These are phyloP conservation scores for Fistularia tabacaria DNA, from an alignment of 2,797 vertebrate species.

Conservation along the genomic window DNA sequence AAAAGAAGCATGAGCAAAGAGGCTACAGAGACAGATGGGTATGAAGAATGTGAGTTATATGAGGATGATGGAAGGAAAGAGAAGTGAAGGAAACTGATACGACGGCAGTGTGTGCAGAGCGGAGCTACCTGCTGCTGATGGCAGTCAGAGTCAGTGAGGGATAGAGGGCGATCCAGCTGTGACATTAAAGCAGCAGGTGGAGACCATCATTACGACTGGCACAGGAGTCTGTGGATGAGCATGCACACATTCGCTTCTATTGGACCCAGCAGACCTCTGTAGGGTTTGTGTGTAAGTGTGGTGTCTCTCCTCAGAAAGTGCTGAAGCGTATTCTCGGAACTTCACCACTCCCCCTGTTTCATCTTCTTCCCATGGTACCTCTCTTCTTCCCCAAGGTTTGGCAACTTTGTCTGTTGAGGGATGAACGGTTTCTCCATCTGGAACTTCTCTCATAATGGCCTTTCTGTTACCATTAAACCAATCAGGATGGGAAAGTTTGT, in stretches of 20 bases:
- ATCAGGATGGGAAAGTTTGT: slow-evolving; percentile 40
- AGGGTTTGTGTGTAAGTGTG: slow-evolving; percentile 42
- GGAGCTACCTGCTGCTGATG: slow-evolving; percentile 74
- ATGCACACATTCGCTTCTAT: slow-evolving; percentile 90
- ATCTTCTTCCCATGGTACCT: slow-evolving; percentile 41
- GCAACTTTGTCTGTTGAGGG: slow-evolving; percentile 33
- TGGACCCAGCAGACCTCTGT: slow-evolving; percentile 81
- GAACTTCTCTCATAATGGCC: slow-evolving; percentile 44
- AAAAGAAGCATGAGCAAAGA: background rate
- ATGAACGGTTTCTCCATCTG: slow-evolving; percentile 56
- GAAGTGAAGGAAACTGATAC: slow-evolving; percentile 45
- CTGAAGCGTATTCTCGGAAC: slow-evolving; percentile 57
- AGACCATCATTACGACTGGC: slow-evolving; percentile 96
- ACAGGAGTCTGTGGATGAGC: slow-evolving; percentile 87
- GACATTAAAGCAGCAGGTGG: slow-evolving; percentile 99
- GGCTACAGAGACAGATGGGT: slow-evolving; percentile 24
- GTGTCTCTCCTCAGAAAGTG: slow-evolving; percentile 37
- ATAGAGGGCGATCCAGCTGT: slow-evolving; percentile 94
- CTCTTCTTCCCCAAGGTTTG: slow-evolving; percentile 30
- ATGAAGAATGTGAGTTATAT: slow-evolving; percentile 27
- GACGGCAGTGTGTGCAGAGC: slow-evolving; percentile 47
- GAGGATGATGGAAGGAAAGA: slow-evolving; percentile 51
- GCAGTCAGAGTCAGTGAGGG: slow-evolving; percentile 83
- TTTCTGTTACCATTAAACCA: slow-evolving; percentile 42
- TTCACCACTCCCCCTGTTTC: slow-evolving; percentile 46